phyloP scores from a whole-genome alignment of 2,888 invertebrate genomes.

The Spodoptera littoralis region DNA sequence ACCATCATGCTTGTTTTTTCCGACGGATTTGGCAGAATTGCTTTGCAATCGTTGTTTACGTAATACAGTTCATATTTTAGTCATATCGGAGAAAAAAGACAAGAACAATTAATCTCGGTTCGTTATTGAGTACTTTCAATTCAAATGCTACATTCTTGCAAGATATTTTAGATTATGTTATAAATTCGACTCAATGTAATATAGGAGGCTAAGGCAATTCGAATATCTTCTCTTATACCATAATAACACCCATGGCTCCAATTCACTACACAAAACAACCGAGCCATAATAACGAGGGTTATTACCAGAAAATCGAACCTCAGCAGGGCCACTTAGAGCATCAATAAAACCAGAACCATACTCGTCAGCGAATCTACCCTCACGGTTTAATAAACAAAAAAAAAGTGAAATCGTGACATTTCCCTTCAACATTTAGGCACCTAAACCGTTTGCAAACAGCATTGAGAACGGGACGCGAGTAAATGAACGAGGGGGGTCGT shows the following conservation, averaged over 20 bases:
- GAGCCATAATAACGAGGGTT: constrained; percentile 15
- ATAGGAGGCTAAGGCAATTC: no score
- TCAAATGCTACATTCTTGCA: no score
- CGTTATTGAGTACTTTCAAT: no score
- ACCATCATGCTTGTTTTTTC: no score
- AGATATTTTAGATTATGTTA: no score
- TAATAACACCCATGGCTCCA: not conserved
- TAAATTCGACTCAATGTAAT: no score
- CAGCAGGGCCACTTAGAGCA: constrained; percentile 40
- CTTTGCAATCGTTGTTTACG: no score
- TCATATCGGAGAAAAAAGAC: no score
- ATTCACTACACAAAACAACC: constrained; percentile 10
- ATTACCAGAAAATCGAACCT: constrained; percentile 17
- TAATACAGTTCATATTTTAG: no score
- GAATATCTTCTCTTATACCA: no score
- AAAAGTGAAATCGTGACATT: constrained; percentile 87
- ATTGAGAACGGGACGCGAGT: constrained; percentile 80
- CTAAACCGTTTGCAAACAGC: constrained; percentile 87
- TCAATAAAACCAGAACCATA: constrained; percentile 38
- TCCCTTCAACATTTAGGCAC: constrained; percentile 85
- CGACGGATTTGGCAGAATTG: no score
- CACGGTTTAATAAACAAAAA: constrained; percentile 65
- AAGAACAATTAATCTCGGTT: no score
- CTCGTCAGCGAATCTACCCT: constrained; percentile 30
- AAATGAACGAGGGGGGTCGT: constrained; percentile 79